Conservation (phyloP, 2,113 vertebrate genomes). For the Pandion haliaetus region DNA sequence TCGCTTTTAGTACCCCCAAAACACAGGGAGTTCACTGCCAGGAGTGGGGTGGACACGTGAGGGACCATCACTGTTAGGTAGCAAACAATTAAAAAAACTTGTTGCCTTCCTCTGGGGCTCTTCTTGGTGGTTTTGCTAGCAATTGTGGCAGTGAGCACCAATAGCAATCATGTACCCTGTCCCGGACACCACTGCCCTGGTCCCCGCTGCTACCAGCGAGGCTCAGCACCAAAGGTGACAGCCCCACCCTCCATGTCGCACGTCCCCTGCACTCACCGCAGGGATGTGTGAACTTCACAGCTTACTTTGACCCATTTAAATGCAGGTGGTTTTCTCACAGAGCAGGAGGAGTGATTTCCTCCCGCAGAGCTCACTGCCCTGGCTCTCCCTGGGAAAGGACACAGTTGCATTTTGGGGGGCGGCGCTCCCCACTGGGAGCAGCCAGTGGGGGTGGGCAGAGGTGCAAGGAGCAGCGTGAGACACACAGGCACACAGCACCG, state of each 20-base stretch:
- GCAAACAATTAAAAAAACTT: rapidly evolving
- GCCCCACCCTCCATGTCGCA: background rate
- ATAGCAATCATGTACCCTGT: background rate
- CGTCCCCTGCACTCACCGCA: background rate
- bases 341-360: background rate
- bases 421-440: rapidly evolving
- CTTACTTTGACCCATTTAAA: background rate
- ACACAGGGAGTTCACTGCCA: background rate
- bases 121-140: background rate
- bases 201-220: background rate
- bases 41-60: rapidly evolving
- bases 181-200: background rate
- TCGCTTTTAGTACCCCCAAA: background rate
- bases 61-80: background rate
- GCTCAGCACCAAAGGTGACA: background rate
- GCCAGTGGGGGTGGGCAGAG: background rate
- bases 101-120: background rate
- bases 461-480: background rate
- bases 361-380: background rate
- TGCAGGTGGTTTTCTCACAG: background rate
- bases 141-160: background rate
- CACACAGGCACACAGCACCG: rapidly evolving
- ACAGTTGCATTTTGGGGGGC: background rate
- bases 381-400: background rate
- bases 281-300: background rate